Base-by-base conservation (phyloP, 2,888 invertebrate species). In the Apocheima hispidaria region DNA sequence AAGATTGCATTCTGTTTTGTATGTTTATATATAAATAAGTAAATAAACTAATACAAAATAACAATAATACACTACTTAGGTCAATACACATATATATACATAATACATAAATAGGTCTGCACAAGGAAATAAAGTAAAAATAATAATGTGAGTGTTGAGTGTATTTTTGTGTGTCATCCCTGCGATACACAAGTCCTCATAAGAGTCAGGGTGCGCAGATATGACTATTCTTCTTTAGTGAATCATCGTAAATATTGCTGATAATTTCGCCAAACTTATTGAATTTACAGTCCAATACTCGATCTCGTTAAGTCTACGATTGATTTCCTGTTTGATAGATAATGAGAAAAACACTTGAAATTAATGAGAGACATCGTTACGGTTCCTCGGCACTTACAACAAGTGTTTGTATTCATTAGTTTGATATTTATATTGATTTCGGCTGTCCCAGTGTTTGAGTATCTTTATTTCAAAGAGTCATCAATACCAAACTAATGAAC, bases 281-380 rank as follows among this genome's bases (percentile, higher is more conserved):
- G 3, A 28, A 28, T 18, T 6, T n/a, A 49, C 35, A 50, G 23
- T 26, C 26, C 23, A 51, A 14, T 28, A 20, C 40, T 51, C 40
- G 38, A 40, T 51, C 33, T 56, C 16, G 36, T 36, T 30, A 48
- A 30, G 33, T 16, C 16, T 26, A 46, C 46, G 21, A 57, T 57
- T 41, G 41, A 51, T 61, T 64, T 12, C 18, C 28, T 38, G 28
- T 55, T 49, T 55, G 20, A 40, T 44, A 41, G 65, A 68, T 62
- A 59, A 40, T 56, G 50, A 63, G 65, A 50, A 30, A 61, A 64
- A 59, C 69, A 70, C 65, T 78, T 73, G 57, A 78, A 71, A 77
- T 79, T 81, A 82, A 83, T 73, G 81, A 80, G 75, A 67, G 51
- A 65, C 71, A 43, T 82, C 81, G 72, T 80, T 83, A 72, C 70